Evolutionary conservation across 92 coral and sea anemone genomes (phyloP).

Genomic region (Hydrozoanthus gracilis): DNA sequence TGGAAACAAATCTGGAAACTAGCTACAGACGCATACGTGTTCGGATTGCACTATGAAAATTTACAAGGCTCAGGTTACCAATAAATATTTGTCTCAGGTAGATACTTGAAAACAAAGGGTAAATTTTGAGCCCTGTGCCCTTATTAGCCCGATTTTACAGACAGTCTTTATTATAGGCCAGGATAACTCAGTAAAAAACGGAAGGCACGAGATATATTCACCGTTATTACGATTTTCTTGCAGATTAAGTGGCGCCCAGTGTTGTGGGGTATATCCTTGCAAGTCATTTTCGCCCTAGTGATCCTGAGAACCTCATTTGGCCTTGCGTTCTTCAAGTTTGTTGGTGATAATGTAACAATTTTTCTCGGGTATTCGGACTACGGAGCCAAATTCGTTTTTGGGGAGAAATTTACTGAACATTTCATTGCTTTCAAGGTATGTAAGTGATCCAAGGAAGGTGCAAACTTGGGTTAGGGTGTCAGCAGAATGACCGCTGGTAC

Average conservation of each 20-base stretch:
- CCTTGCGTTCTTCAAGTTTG: slow-evolving; percentile 73
- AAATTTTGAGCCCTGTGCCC: no score
- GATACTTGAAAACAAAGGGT: no score
- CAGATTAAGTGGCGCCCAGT: slow-evolving; percentile 96
- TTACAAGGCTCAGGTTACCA: no score
- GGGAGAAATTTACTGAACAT: slow-evolving; percentile 63
- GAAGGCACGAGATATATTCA: background rate
- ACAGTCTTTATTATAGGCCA: no score
- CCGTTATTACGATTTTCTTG: background rate
- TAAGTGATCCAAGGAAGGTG: background rate
- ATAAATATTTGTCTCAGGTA: no score
- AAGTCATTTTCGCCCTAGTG: slow-evolving; percentile 87
- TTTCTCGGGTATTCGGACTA: slow-evolving; percentile 86
- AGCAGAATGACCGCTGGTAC: no score
- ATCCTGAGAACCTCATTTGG: slow-evolving; percentile 90
- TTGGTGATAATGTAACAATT: slow-evolving; percentile 75
- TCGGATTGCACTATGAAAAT: no score
- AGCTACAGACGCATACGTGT: no score
- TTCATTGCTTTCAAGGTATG: slow-evolving; percentile 93
- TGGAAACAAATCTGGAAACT: no score
- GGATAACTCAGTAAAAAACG: no score
- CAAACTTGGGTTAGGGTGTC: no score
- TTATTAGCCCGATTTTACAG: no score
- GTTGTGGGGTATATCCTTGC: slow-evolving; percentile 89
- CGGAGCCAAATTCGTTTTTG: slow-evolving; percentile 94